Base-by-base conservation (phyloP, 1,140 invertebrate genomes). In the Macrocentrus cingulum region DNA sequence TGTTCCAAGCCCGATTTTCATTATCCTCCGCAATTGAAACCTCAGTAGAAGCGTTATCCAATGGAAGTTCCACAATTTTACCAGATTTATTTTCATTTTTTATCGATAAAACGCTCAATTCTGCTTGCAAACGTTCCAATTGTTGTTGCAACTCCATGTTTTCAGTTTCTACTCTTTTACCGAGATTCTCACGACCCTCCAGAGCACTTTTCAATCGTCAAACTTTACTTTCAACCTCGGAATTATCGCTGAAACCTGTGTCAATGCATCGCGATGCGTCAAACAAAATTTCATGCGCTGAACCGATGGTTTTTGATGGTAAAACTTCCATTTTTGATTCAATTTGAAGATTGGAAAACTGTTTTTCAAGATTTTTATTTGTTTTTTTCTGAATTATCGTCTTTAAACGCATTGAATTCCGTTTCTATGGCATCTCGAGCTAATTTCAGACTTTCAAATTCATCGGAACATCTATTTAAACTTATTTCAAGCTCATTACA, bases 1-100 rank as follows among this genome's bases (percentile, higher is more conserved):
- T 65, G 4, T 79, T 82, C 79, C 83, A 86, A 22, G 79, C 84
- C 79, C 84, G 84, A 46, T 4, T 42, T 42, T 22, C 41, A 7
- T 16, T 22, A 11, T 46, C 2, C 25, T 46, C 25, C 4, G 4
- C 25, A 9, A 29, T 4, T 29, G 4, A 5, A 9, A 29, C 9
- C 9, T 29, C 25, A 9, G 4, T 9, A 5, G 4, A 9, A 29
- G 25, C 4, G 9, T 9, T 4, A 29, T 29, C 25, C 25, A 9
- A 29, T 29, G 25, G 4, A 29, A 4, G 9, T 29, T 5, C 4
- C 25, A 5, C 4, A 45, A 18, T 44, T 23, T 44, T 6, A 15
- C 45, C 19, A 18, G 34, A 1, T 13, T 37, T 13, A 18, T 37
- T 16, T 22, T 52, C 16, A 45, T 4, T 34, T 49, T 48, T 48